A percentile compares a stretch with the other conserved stretches of the same genome.
These are phyloP conservation scores for Stigmatopora nigra DNA, from an alignment of 2,113 vertebrate genomes.

Conservation along the genomic window DNA sequence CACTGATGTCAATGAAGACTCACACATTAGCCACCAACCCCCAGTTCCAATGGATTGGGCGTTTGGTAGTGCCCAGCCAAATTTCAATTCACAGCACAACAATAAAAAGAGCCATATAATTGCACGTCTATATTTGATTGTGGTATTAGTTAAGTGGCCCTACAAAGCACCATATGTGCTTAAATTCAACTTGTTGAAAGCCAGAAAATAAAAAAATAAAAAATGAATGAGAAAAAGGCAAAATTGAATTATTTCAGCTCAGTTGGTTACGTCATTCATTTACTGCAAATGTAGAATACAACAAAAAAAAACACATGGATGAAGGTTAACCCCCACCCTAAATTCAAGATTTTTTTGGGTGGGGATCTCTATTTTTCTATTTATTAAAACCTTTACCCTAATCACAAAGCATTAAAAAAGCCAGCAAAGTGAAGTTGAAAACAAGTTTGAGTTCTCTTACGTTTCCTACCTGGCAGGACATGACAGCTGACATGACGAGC, in stretches of 20 bases:
- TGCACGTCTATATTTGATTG: too few species aligned
- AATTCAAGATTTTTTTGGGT: background rate
- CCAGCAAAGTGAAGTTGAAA: constrained; percentile 45
- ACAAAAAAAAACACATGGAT: too few species aligned
- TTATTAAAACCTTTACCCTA: background rate
- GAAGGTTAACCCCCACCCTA: background rate
- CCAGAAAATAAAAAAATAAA: too few species aligned
- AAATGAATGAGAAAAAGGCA: background rate
- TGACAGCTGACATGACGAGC: constrained; percentile 71
- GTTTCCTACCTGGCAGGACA: constrained; percentile 67
- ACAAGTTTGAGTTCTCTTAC: constrained; percentile 22
- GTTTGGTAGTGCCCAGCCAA: too few species aligned
- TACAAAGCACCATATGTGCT: background rate
- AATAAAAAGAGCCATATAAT: too few species aligned
- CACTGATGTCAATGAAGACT: too few species aligned
- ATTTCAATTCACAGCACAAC: too few species aligned
- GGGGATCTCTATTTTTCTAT: background rate
- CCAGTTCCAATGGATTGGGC: too few species aligned
- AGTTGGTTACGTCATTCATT: background rate
- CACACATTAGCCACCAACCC: too few species aligned
- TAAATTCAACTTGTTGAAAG: background rate
- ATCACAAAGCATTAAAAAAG: background rate
- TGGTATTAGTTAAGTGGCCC: background rate
- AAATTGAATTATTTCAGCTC: background rate
- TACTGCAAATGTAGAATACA: too few species aligned